Evolutionary conservation across 2,888 invertebrate species (phyloP).

Genomic region (Drosophila fulvimacula): DNA sequence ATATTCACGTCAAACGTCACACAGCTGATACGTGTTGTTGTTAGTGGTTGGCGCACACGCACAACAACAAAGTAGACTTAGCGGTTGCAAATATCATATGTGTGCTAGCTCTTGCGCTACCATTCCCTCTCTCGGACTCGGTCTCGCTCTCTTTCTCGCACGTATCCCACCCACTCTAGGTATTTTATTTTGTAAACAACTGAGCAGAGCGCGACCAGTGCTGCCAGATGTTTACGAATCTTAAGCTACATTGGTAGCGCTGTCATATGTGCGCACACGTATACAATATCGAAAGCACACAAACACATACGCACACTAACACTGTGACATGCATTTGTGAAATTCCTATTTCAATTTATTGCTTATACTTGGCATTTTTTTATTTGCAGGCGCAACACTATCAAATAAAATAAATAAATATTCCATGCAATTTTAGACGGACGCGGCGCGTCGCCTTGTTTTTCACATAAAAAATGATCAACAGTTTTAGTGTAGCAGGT

Average conservation of each 20-base stretch:
- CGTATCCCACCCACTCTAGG: slow-evolving; percentile 43
- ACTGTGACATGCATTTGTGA: slow-evolving; percentile 61
- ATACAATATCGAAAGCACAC: slow-evolving; percentile 15
- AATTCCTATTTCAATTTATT: slow-evolving; percentile 49
- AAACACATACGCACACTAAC: slow-evolving; percentile 11
- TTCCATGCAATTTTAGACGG: slow-evolving; percentile 35
- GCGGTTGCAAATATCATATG: slow-evolving; percentile 42
- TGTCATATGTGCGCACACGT: slow-evolving; percentile 34
- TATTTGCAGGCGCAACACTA: slow-evolving; percentile 40
- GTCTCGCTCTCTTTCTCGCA: slow-evolving; percentile 16
- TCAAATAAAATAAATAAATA: slow-evolving; percentile 1
- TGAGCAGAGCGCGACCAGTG: slow-evolving; percentile 46
- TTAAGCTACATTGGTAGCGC: slow-evolving; percentile 58
- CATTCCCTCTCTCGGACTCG: slow-evolving; percentile 7
- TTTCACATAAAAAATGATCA: slow-evolving; percentile 52
- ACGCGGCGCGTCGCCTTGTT: slow-evolving; percentile 20
- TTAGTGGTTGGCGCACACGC: slow-evolving; percentile 58
- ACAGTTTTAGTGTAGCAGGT: slow-evolving; percentile 54
- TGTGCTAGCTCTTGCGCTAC: slow-evolving; percentile 17
- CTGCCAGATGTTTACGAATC: slow-evolving; percentile 52
- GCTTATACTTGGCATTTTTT: slow-evolving; percentile 20
- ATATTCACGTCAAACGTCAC: slow-evolving; percentile 55
- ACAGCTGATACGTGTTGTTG: slow-evolving; percentile 67
- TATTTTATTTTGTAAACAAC: slow-evolving; percentile 70
- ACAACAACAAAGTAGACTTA: slow-evolving; percentile 15